Evolutionary conservation across 2,888 invertebrate species (phyloP).

Genomic region (Alviniconcha strummeri): DNA sequence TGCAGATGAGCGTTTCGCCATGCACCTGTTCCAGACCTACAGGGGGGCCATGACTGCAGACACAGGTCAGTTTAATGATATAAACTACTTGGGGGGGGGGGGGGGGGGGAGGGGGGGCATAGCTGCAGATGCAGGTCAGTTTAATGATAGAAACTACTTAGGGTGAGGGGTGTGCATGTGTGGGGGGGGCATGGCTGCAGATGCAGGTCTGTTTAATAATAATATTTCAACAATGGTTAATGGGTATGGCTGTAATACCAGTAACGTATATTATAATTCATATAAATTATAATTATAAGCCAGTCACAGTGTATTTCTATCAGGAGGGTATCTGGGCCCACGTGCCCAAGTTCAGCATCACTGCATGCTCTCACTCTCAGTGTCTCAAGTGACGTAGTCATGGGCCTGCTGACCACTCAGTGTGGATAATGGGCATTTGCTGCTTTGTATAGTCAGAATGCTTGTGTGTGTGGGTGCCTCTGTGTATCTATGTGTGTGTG

Average conservation of each 20-base stretch:
- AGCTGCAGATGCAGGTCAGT: neutral
- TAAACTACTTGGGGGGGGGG: neutral
- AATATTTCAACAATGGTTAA: too few relatives aligned
- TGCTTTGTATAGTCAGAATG: neutral
- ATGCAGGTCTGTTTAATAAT: neutral
- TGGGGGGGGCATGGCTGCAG: neutral
- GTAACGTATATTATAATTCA: too few relatives aligned
- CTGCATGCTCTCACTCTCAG: neutral
- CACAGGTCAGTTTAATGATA: neutral
- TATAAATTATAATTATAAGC: too few relatives aligned
- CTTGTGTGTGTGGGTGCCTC: neutral
- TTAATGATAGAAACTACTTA: neutral
- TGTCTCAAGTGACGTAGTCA: neutral
- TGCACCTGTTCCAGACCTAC: slow-evolving; percentile 15
- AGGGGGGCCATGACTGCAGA: neutral
- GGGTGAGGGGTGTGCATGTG: too few relatives aligned
- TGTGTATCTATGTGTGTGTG: neutral
- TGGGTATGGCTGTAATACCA: too few relatives aligned
- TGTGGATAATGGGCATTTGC: neutral
- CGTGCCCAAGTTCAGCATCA: neutral
- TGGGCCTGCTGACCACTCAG: neutral
- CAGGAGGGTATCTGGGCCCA: too few relatives aligned
- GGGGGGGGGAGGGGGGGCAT: neutral
- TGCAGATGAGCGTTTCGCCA: slow-evolving; percentile 1
- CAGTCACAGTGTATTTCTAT: too few relatives aligned